These are phyloP conservation scores for Myodes glareolus DNA, from an alignment of 2,113 vertebrate species.

Conservation along the genomic window DNA sequence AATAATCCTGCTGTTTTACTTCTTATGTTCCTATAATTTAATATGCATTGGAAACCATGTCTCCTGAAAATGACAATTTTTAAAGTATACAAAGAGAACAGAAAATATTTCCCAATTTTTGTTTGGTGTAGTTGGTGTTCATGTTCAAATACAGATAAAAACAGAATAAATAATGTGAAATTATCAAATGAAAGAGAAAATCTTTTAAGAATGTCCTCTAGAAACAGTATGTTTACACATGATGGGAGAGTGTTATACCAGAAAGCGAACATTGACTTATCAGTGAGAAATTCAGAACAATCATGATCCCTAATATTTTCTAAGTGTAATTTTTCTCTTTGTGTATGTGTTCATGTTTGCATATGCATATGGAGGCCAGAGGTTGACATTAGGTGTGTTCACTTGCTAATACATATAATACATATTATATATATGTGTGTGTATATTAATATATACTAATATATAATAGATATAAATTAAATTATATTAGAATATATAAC, in stretches of 20 bases:
- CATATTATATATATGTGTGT: no score
- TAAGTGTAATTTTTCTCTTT: slow-evolving; percentile 1
- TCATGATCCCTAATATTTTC: not conserved
- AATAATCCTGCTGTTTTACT: slow-evolving; percentile 22
- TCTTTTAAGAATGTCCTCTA: not conserved
- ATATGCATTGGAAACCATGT: slow-evolving; percentile 32
- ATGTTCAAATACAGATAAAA: not conserved
- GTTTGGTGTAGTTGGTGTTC: not conserved
- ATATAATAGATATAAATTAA: no score
- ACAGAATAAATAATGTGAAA: not conserved
- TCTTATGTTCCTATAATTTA: slow-evolving; percentile 18
- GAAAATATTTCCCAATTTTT: slow-evolving; percentile 20
- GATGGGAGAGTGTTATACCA: not conserved
- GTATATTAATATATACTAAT: no score
- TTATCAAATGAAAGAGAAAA: slow-evolving; percentile 23
- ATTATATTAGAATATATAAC: no score
- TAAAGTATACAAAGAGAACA: not conserved
- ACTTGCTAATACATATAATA: not conserved
- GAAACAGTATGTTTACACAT: not conserved
- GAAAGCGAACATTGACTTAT: not conserved
- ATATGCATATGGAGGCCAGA: not conserved
- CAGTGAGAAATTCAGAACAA: slow-evolving; percentile 27
- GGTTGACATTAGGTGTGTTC: not conserved
- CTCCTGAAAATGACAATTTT: slow-evolving; percentile 35
- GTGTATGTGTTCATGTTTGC: not conserved